Base-by-base conservation (phyloP, 2,797 vertebrate species). In the Botia almorhae region DNA sequence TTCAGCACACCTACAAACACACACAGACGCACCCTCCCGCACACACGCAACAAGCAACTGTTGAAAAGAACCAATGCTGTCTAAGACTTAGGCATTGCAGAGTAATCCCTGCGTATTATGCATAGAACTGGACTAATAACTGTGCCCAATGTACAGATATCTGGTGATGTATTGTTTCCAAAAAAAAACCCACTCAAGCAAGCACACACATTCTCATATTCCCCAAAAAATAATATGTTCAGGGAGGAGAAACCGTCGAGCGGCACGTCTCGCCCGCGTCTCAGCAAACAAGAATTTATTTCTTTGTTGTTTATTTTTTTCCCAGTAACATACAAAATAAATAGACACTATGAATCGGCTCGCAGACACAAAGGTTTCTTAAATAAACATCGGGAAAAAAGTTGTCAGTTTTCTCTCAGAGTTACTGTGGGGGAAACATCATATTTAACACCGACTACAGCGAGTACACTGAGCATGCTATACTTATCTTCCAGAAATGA, bases 311-410 rank as follows among this genome's bases (percentile, higher is more conserved):
- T 53, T 53, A 6, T n/a, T 12, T 65, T 26, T 50, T 79, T 69
- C 36, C 19, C 14, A 19, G 55, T 81, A 69, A 69, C 77, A 72
- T 51, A 61, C 50, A 70, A 75, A 84, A 81, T 65, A 74, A 78
- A 85, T 74, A 55, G 39, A 58, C 64, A 64, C 7, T 65, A 71
- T 33, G 58, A 39, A 70, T 69, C 16, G 43, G 36, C 61, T 72
- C 29, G 60, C 39, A 46, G 11, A 53, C 14, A 29, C 56, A 61
- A 51, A 83, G 50, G 50, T 69, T 78, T 64, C 58, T 79, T 68
- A 69, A 75, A 71, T 70, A 50, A 74, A 80, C 65, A 53, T 39
- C 11, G 63, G 33, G 29, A 76, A 58, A 60, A 64, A 39, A 63
- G 51, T 26, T 33, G 36, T n/a, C 43, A 39, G 23, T 73, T 73